Conservation (phyloP, 1,140 invertebrate genomes). For the Bombyx mori region ASM3026992v2 NC_085119.1:6232001-6232500, state of each 20-base stretch:
- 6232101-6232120: too few relatives aligned
- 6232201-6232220: too few relatives aligned
- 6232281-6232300: slow-evolving; percentile 6
- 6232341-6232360: background rate
- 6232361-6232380: background rate
- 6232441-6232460: background rate
- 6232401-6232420: background rate
- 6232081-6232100: too few relatives aligned
- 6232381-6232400: background rate
- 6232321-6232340: slow-evolving; percentile 5
- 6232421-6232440: background rate
- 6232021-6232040: too few relatives aligned
- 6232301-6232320: slow-evolving; percentile 4
- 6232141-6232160: too few relatives aligned
- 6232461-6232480: background rate
- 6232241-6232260: slow-evolving; percentile 15
- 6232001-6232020: too few relatives aligned
- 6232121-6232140: too few relatives aligned
- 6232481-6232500: too few relatives aligned
- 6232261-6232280: background rate
- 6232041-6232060: too few relatives aligned
- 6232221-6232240: slow-evolving; percentile 1
- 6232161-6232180: too few relatives aligned
- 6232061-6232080: too few relatives aligned
- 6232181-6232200: too few relatives aligned